phyloP scores from a whole-genome alignment of 2,113 vertebrate genomes.

The Atlantisia rogersi region DNA sequence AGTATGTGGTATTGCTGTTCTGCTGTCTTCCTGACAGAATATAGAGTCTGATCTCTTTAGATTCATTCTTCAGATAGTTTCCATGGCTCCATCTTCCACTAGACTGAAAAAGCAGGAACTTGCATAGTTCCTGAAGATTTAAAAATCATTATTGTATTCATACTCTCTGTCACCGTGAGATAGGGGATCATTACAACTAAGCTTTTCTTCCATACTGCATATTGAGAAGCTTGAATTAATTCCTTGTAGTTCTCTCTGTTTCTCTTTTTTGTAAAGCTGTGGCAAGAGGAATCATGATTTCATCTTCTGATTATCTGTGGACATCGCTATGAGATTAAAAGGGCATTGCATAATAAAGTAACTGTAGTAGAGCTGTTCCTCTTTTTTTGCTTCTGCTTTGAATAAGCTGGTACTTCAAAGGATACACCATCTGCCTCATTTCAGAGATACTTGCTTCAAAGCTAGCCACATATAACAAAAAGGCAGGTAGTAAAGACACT shows the following conservation, averaged over 20 bases:
- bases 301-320: constrained; percentile 64
- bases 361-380: constrained; percentile 33
- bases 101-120: not conserved
- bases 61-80: not conserved
- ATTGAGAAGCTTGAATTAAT: constrained; percentile 17
- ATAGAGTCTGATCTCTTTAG: not conserved
- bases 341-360: constrained; percentile 50
- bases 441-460: constrained; percentile 76
- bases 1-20: not conserved
- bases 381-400: constrained; percentile 56
- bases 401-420: constrained; percentile 74
- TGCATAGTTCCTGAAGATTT: not conserved
- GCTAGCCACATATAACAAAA: constrained; percentile 63
- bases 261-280: constrained; percentile 17
- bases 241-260: constrained; percentile 1
- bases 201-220: not conserved
- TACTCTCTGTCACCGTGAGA: not conserved
- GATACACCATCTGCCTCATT: constrained; percentile 67
- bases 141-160: not conserved
- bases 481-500: constrained; percentile 61
- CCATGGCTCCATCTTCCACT: not conserved
- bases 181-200: not conserved
- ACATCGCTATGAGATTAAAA: constrained; percentile 66
- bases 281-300: constrained; percentile 44
- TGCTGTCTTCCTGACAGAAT: not conserved